Evolutionary conservation across 2,113 vertebrate species (phyloP).

Genomic region (Stictonetta naevosa): DNA sequence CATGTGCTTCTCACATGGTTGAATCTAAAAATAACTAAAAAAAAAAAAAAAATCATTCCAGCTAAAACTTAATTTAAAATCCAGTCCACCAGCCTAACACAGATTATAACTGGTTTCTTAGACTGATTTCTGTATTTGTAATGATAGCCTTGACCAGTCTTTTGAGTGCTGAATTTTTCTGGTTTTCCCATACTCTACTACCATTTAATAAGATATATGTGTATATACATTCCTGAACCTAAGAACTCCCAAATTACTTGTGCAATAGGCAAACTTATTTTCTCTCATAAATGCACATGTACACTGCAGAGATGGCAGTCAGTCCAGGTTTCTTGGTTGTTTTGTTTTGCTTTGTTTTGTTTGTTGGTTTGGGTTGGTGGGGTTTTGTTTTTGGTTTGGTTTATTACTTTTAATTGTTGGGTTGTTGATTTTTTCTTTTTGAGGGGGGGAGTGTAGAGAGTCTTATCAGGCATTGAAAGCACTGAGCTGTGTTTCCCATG

Average conservation of each 20-base stretch:
- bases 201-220: background rate
- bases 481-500: background rate
- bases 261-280: background rate
- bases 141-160: constrained; percentile 31
- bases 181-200: constrained; percentile 40
- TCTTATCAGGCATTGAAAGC: background rate
- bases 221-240: background rate
- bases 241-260: background rate
- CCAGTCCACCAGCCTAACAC: constrained; percentile 35
- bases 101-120: background rate
- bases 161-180: constrained; percentile 35
- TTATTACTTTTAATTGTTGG: too few relatives aligned
- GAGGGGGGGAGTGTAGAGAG: too few relatives aligned
- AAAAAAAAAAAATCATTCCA: constrained; percentile 20
- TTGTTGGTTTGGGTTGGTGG: background rate
- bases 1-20: constrained; percentile 64
- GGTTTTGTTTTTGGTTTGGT: background rate
- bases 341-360: background rate
- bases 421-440: background rate
- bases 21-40: constrained; percentile 46
- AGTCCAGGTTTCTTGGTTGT: background rate
- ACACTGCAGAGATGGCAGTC: background rate
- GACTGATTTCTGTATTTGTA: constrained; percentile 20
- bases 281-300: background rate
- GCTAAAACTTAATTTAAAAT: constrained; percentile 54